Percentiles rank a stretch among this genome's conserved stretches.
These are phyloP conservation scores for Charanyca ferruginea DNA, from an alignment of 2,888 invertebrate genomes.

Conservation along the genomic window DNA sequence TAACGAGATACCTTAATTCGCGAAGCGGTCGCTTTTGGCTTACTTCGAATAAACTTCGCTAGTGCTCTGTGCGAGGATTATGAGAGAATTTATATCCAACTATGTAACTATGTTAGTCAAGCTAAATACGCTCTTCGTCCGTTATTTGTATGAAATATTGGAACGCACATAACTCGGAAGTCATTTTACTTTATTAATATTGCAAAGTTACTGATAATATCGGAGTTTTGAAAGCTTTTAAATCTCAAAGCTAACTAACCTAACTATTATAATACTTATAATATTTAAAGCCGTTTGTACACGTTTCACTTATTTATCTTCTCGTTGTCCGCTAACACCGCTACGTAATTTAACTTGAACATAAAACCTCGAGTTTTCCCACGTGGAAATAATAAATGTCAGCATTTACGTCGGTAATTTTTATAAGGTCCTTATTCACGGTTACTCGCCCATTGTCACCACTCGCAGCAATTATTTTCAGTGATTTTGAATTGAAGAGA, in stretches of 20 bases:
- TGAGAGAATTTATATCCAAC: conserved; percentile 43
- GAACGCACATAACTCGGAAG: neutral
- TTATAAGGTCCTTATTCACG: conserved; percentile 22
- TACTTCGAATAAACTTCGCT: conserved; percentile 45
- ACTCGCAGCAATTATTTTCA: conserved; percentile 44
- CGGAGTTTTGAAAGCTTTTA: neutral
- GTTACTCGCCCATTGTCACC: conserved; percentile 11
- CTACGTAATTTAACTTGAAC: conserved; percentile 30
- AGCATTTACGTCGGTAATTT: conserved; percentile 21
- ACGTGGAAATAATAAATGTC: conserved; percentile 54
- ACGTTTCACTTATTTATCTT: neutral
- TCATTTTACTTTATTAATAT: neutral
- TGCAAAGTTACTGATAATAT: neutral
- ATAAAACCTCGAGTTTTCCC: conserved; percentile 21
- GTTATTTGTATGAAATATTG: conserved; percentile 12
- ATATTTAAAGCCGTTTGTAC: neutral
- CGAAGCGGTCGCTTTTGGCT: conserved; percentile 44
- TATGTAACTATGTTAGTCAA: conserved; percentile 15
- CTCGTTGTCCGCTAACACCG: neutral
- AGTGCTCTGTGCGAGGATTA: conserved; percentile 35
- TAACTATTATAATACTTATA: neutral
- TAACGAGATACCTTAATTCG: conserved; percentile 34
- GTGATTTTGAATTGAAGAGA: conserved; percentile 40
- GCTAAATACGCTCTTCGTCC: conserved; percentile 14
- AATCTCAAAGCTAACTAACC: neutral